phyloP scores from a whole-genome alignment of 2,113 vertebrate species.

The Nettapus auritus region DNA sequence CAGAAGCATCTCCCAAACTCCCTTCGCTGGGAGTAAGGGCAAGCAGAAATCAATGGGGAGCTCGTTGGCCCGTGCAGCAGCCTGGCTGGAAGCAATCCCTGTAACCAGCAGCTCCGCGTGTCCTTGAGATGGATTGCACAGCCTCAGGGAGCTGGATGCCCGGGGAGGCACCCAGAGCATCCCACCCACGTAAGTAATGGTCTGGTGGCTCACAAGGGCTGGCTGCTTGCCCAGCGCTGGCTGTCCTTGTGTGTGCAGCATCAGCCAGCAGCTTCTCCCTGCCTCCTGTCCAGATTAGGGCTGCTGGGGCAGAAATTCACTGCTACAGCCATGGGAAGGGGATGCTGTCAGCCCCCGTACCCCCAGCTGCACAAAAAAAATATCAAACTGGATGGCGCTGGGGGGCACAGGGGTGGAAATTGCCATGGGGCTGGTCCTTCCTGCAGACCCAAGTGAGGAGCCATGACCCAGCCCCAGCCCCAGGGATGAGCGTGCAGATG shows the following conservation, averaged over 20 bases:
- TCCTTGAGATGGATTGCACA: not conserved
- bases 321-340: not conserved
- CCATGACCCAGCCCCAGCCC: not conserved
- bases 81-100: not conserved
- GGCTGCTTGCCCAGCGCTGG: not conserved
- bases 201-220: fast-evolving
- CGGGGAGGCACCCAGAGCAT: fast-evolving
- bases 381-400: not conserved
- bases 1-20: not conserved
- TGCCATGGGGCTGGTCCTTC: not conserved
- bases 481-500: fast-evolving
- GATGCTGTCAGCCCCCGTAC: not conserved
- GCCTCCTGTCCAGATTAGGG: not conserved
- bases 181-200: fast-evolving
- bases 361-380: too few relatives aligned
- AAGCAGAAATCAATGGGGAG: not conserved
- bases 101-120: not conserved
- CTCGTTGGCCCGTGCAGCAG: not conserved
- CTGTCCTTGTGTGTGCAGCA: not conserved
- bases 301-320: not conserved
- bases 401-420: fast-evolving
- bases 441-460: not conserved
- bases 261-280: not conserved
- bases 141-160: not conserved
- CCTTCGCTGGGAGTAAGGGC: not conserved